Conservation (phyloP, 2,888 invertebrate species). For the Eupithecia vulgata region DNA sequence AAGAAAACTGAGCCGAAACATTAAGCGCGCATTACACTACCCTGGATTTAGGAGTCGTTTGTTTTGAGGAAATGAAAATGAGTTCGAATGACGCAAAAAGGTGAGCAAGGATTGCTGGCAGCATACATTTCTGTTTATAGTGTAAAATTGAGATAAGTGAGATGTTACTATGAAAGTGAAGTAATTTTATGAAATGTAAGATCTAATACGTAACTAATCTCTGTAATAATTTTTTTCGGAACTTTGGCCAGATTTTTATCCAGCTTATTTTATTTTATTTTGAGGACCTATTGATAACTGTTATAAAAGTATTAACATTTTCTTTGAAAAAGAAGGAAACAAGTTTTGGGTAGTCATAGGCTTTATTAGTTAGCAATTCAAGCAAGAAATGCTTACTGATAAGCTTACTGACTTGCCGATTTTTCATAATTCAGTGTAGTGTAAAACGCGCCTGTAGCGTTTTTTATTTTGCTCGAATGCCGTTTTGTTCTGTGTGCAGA, state of each 20-base stretch:
- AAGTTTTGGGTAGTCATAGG: neutral
- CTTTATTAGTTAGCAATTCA: neutral
- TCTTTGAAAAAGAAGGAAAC: neutral
- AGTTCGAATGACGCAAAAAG: conserved; percentile 12
- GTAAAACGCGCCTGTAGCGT: conserved; percentile 42
- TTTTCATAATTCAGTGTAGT: neutral
- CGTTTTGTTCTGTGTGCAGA: conserved; percentile 70
- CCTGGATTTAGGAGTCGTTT: conserved; percentile 49
- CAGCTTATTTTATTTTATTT: neutral
- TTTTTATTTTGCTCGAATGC: conserved; percentile 69
- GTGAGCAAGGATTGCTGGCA: neutral
- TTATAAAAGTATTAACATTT: neutral
- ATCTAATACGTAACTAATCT: neutral
- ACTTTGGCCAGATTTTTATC: neutral
- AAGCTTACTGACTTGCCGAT: neutral
- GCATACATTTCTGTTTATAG: neutral
- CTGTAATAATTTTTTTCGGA: neutral
- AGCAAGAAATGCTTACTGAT: neutral
- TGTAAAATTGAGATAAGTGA: neutral
- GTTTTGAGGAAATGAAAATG: conserved; percentile 50
- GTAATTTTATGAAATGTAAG: neutral
- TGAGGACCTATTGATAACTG: neutral
- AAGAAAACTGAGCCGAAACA: conserved; percentile 74
- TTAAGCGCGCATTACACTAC: conserved; percentile 42
- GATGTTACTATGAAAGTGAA: neutral